phyloP scores from a whole-genome alignment of 2,113 vertebrate genomes.

The Dissostichus mawsoni region DNA sequence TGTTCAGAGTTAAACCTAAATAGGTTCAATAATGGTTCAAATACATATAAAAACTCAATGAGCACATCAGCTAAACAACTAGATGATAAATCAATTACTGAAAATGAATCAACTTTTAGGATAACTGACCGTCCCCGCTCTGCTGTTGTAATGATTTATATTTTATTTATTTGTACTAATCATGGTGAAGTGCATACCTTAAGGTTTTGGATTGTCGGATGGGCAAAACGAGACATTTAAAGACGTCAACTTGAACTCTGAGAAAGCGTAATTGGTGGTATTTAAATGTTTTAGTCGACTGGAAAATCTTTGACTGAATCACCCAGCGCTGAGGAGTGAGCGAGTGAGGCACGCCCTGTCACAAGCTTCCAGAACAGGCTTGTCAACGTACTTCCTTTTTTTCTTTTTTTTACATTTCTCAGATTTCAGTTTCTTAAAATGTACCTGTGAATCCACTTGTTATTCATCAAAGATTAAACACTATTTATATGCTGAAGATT shows the following conservation, averaged over 20 bases:
- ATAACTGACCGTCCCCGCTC: not conserved
- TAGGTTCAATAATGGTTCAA: not conserved
- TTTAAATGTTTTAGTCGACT: not conserved
- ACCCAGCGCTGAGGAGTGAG: not conserved
- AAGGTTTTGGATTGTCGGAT: not conserved
- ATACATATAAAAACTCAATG: not conserved
- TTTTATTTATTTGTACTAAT: no score
- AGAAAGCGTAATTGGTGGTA: not conserved
- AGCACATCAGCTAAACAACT: not conserved
- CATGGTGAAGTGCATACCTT: not conserved
- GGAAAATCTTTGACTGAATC: slow-evolving; percentile 12
- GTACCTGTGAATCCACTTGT: not conserved
- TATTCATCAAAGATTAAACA: not conserved
- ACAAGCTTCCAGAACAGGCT: slow-evolving; percentile 34
- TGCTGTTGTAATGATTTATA: no score
- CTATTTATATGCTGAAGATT: not conserved
- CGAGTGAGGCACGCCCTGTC: not conserved
- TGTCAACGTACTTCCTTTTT: slow-evolving; percentile 55
- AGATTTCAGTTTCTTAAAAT: slow-evolving; percentile 30
- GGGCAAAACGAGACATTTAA: not conserved
- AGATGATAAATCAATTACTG: not conserved
- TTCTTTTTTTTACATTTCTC: slow-evolving; percentile 15
- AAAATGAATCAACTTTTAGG: not conserved
- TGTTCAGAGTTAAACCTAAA: not conserved
- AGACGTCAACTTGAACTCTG: not conserved